Conservation (phyloP, 2,113 vertebrate genomes). For the Lagopus muta region DNA sequence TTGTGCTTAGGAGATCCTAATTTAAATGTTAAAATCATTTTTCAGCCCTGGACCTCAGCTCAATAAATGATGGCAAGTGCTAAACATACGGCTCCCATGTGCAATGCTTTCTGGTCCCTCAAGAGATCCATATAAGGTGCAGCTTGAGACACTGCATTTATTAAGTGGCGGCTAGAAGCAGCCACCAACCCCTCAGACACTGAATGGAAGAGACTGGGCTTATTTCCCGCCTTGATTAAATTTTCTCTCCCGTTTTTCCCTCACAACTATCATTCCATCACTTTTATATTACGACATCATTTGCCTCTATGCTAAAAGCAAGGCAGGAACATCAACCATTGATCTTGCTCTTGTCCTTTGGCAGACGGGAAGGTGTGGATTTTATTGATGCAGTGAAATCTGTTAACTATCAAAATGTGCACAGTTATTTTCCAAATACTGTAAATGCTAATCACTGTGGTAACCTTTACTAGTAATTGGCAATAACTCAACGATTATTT, state of each 20-base stretch:
- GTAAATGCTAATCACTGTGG: constrained; percentile 6
- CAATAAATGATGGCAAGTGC: constrained; percentile 3
- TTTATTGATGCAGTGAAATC: constrained; percentile 4
- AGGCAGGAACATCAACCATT: not conserved
- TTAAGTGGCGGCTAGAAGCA: not conserved
- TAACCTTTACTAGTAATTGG: constrained; percentile 25
- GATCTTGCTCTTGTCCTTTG: not conserved
- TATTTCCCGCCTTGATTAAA: constrained; percentile 32
- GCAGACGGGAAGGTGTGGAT: not conserved
- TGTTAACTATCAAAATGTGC: not conserved
- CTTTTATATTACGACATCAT: not conserved
- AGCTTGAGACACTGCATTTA: not conserved
- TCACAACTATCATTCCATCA: not conserved
- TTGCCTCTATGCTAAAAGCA: not conserved
- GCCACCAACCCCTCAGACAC: constrained; percentile 22
- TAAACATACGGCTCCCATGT: constrained; percentile 48
- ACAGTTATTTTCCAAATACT: not conserved
- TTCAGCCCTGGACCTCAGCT: constrained; percentile 6
- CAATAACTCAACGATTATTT: not conserved
- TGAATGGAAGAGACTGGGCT: constrained; percentile 1
- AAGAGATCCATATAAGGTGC: constrained; percentile 24
- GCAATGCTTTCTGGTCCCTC: constrained; percentile 9
- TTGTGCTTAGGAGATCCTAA: constrained; percentile 25
- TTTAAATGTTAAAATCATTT: constrained; percentile 25
- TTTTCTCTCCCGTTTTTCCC: not conserved